A percentile compares a stretch with the other conserved stretches of the same genome.
Evolutionary conservation across 1,140 invertebrate genomes (phyloP).

Genomic region (Hyles euphorbiae): DNA sequence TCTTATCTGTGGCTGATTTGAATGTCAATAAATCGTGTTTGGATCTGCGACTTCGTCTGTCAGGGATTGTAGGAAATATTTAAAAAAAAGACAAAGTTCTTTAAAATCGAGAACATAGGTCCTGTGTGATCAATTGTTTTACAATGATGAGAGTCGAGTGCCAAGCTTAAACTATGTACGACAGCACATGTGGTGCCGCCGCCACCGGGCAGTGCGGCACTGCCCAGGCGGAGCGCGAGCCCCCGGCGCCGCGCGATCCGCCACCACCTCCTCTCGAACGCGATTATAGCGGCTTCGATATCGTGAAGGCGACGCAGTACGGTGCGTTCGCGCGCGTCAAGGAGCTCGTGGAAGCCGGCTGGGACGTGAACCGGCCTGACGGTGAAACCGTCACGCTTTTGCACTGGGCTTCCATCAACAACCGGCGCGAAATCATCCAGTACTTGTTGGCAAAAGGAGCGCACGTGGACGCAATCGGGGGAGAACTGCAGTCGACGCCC

Average conservation of each 20-base stretch:
- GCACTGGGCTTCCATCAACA: conserved; percentile 99
- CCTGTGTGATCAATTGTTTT: too few species aligned
- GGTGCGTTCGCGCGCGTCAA: conserved; percentile 89
- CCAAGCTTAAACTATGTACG: conserved; percentile 72
- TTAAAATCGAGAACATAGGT: too few species aligned
- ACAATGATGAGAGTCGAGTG: too few species aligned
- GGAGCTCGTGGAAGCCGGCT: conserved; percentile 91
- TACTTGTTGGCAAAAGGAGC: conserved; percentile 93
- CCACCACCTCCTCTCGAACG: conserved; percentile 79
- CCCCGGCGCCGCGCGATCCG: conserved; percentile 67
- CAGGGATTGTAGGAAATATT: too few species aligned
- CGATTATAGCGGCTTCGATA: conserved; percentile 91
- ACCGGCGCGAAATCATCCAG: conserved; percentile 93
- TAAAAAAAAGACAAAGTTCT: too few species aligned
- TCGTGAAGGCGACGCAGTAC: conserved; percentile 96
- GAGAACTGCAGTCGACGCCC: conserved; percentile 95
- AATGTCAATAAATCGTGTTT: conserved; percentile 16
- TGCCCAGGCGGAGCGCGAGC: conserved; percentile 49
- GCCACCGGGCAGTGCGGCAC: conserved; percentile 70
- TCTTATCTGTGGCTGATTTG: too few species aligned
- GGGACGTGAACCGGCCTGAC: conserved; percentile 93
- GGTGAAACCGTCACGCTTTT: conserved; percentile 95
- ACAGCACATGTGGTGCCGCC: conserved; percentile 79
- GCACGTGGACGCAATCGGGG: conserved; percentile 94
- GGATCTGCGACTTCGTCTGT: neutral